Base-by-base conservation (phyloP, 2,888 invertebrate species). In the Carcina quercana region DNA sequence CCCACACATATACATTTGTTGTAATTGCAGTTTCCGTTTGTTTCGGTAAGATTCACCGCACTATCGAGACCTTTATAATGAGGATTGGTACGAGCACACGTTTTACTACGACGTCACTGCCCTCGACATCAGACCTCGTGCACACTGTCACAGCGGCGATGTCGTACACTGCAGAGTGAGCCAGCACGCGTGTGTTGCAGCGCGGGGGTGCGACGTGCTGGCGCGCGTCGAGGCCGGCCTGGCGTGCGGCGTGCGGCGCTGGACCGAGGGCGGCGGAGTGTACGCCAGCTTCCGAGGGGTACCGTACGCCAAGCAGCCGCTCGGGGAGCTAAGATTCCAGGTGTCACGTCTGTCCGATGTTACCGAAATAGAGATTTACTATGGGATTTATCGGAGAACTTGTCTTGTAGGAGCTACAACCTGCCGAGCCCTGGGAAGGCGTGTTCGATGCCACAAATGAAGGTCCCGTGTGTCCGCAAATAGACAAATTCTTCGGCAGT, bases 401-500 rank as follows among this genome's bases (percentile, higher is more conserved):
- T 17, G 5, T 17, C 17, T 2, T 7, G 21, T 64, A 88, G 88
- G 83, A 86, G 35, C 79, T 88, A 1, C 69, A 78, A 39, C 85
- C 87, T 3, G 49, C 75, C 3, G 66, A 72, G 1, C 66, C 78
- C 0, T 88, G 88, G 88, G 40, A 58, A 0, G 80, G 73, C 0
- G 59, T 73, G 0, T 71, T 75, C 35, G 76, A 87, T 38, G 89
- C 89, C 1, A 82, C 80, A 2, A 64, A 70, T 2, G 89, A 88
- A 43, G 83, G 88, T 0, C 83, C 87, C 0, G 73, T 86, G 7
- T 91, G 91, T 50, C 85, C 86, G 0, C 91, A 91, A 54, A 63
- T 72, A 1, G 85, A 87, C 46, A 58, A 76, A 10, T 38, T 79
- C 15, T 80, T 78, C 45, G 62, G 63, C 0, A 37, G 35, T 1